Conservation (phyloP, 1,140 invertebrate genomes). For the Hyphantria cunea region DNA sequence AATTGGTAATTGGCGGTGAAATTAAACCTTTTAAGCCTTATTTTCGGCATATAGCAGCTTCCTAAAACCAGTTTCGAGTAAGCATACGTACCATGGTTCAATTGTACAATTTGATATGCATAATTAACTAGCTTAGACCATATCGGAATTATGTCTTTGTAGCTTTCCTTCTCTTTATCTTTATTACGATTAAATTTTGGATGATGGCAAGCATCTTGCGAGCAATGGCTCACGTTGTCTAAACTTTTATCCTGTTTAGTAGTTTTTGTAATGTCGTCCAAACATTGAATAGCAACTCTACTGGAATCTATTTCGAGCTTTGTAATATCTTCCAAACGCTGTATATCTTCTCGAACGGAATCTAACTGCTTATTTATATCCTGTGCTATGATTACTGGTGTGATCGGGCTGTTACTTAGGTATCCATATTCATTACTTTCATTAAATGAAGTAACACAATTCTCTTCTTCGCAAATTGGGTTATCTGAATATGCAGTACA, state of each 20-base stretch:
- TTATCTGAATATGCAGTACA: no score
- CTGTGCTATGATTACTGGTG: slow-evolving; percentile 46
- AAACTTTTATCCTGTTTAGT: not conserved
- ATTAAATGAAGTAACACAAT: no score
- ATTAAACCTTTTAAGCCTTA: no score
- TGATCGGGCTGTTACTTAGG: slow-evolving; percentile 38
- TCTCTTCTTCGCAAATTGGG: no score
- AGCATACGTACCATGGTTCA: slow-evolving; percentile 57
- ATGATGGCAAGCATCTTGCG: slow-evolving; percentile 15
- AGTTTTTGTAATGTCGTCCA: no score
- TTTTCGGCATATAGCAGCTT: no score
- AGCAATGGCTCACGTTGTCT: slow-evolving; percentile 32
- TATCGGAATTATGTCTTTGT: slow-evolving; percentile 43
- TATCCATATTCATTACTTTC: not conserved
- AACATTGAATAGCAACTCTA: slow-evolving; percentile 5
- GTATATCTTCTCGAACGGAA: slow-evolving; percentile 51
- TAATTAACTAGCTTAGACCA: slow-evolving; percentile 67
- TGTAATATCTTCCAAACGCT: slow-evolving; percentile 50
- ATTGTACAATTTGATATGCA: slow-evolving; percentile 59
- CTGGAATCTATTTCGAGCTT: slow-evolving; percentile 37
- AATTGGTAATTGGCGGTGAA: no score
- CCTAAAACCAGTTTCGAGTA: not conserved
- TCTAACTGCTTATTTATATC: slow-evolving; percentile 55
- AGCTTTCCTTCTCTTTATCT: slow-evolving; percentile 18
- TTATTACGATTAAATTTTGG: not conserved